A percentile compares a stretch with the other conserved stretches of the same genome.
These are phyloP conservation scores for Crocuta crocuta DNA, from an alignment of 2,113 vertebrate genomes.

Conservation along the genomic window DNA sequence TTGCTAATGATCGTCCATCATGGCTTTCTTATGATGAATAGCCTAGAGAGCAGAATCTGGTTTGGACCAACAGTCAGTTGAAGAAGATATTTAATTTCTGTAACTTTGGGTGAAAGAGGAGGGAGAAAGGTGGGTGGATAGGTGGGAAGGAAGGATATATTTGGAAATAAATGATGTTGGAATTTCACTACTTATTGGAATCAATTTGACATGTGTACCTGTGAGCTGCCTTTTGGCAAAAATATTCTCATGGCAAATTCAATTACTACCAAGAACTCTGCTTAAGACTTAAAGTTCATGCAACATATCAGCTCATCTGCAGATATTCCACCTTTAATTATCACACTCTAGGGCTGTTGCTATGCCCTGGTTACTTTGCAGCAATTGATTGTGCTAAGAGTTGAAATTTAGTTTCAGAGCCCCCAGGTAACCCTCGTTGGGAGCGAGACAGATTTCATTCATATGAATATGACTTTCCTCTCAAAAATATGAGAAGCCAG, in stretches of 20 bases:
- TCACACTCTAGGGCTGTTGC: background rate
- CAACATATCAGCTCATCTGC: background rate
- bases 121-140: background rate
- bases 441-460: background rate
- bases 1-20: background rate
- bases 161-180: constrained; percentile 8
- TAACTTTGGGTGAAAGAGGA: background rate
- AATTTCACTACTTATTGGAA: background rate
- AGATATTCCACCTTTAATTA: background rate
- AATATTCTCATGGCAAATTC: background rate
- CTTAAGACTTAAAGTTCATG: background rate
- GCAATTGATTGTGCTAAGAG: background rate
- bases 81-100: background rate
- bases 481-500: background rate
- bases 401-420: background rate
- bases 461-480: background rate
- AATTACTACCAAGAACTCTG: background rate
- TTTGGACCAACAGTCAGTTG: background rate
- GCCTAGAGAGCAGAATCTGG: background rate
- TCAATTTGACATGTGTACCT: background rate
- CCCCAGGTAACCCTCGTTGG: background rate
- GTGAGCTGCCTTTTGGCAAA: background rate
- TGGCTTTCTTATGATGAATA: background rate
- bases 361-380: background rate
- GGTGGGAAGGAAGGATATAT: background rate